These are phyloP conservation scores for Grallaria varia DNA, from an alignment of 2,113 vertebrate genomes.

Conservation along the genomic window DNA sequence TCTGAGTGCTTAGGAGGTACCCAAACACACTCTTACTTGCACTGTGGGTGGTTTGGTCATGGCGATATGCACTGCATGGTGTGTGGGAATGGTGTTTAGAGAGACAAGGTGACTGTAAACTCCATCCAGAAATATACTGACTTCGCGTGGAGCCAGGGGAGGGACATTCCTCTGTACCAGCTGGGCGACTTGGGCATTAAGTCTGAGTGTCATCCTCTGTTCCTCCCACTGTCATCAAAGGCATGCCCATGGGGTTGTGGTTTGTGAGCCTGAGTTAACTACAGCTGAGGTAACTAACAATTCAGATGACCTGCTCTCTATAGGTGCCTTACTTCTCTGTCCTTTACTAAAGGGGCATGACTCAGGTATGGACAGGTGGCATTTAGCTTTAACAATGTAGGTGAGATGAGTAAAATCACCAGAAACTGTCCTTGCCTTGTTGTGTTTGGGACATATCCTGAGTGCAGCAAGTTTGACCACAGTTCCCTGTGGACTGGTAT, in stretches of 20 bases:
- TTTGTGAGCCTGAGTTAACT: background rate
- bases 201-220: background rate
- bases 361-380: background rate
- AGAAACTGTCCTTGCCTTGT: background rate
- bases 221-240: background rate
- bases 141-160: background rate
- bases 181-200: background rate
- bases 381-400: background rate
- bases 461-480: background rate
- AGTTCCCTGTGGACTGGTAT: background rate
- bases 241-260: rapidly evolving
- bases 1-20: background rate
- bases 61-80: background rate
- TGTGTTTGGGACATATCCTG: background rate
- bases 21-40: background rate
- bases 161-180: background rate
- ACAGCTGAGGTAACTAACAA: background rate
- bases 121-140: background rate
- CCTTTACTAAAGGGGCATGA: background rate
- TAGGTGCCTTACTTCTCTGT: background rate
- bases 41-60: rapidly evolving
- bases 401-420: background rate
- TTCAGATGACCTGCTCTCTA: background rate
- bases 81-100: background rate
- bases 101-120: background rate